Evolutionary conservation across 2,113 vertebrate species (phyloP), one percentile per base, ranked within the genome.

Genomic region (Ochotona curzoniae): DNA sequence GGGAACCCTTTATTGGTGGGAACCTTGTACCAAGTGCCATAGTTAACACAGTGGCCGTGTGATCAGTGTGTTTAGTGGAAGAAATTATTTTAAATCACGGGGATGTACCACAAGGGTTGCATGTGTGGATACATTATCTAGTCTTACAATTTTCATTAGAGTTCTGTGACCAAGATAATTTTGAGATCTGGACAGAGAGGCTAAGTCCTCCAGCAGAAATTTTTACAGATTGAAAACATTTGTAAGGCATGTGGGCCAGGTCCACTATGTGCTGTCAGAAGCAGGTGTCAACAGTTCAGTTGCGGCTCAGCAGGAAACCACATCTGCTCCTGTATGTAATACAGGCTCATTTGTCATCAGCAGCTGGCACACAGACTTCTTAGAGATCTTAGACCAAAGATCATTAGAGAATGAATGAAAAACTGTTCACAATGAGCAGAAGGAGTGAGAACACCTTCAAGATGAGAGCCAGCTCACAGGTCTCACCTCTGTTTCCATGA

Each of bases 321-420:
- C 74, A 67, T 85, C 69, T 61, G 63, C 75, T 66, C 47, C 69
- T 35, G 2, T 71, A 21, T 35, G 2, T 71, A 21, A 89, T 0
- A 21, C 70, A 54, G 51, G 63, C 38, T 26, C 26, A 30, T 47
- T 73, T 87, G 87, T 76, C 51, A 87, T 66, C 57, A 84, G 67
- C 71, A 74, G 28, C 32, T 82, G 80, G 69, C 38, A 64, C 9
- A 9, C 28, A 20, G 83, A 28, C 5, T 15, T 47, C 75, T 88
- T 4, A 5, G 91, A 94, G 63, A 73, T 63, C 7, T 54, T 61
- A 25, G 54, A 89, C 80, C 78, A 91, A 89, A 91, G 83, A 26
- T 76, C 60, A 30, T 0, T 1, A 71, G 74, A 23, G 80, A 35
- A 60, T 90, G 67, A 91, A 70, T 30, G 74, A 82, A 74, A 26